Evolutionary conservation across 35 echinoderm and acorn worm genomes (phyloP), one percentile per base, ranked within the genome.

Genomic region (Apostichopus californicus): DNA sequence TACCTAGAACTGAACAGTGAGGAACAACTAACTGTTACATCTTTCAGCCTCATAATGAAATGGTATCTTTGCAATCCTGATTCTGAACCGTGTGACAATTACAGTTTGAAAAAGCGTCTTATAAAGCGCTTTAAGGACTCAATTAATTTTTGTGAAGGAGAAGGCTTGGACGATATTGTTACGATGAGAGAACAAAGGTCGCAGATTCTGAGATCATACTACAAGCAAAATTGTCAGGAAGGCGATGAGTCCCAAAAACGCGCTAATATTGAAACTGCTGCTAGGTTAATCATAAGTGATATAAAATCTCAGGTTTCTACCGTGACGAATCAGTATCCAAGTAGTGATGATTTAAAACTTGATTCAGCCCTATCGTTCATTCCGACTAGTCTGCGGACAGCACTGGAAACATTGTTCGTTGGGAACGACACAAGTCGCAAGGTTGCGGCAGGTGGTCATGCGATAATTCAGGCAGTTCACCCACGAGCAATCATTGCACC

Each of bases 251-350:
- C 18, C 57, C 92, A 95, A 57, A 90, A 93, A 77, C 57, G 59
- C n/a, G 34, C 79, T 34, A 93, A 93, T 54, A 95, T 95, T 88
- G 78, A 93, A 57, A 95, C 94, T 73, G 91, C 94, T 79, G 92
- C 94, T 77, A 93, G 91, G 56, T 79, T 95, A 17, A 95, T 93
- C 28, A 95, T 93, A 85, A 90, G 91, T 91, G 94, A 95, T 85
- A 95, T 95, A 59, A 95, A 95, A 83, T 78, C 92, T 71, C 91
- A 90, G 75, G 65, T 95, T 46, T 87, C 91, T 12, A 93, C 94
- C 78, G 57, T 93, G 54, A 93, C 63, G 9, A 66, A 95, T 73
- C 28, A 93, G 72, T 93, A 95, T 63, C 94, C 94, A 68, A 90
- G 56, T 70, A 20, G 85, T 28, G 64, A 93, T 5, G 85, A 22